Conservation (phyloP, 2,113 vertebrate genomes). For the Ancistrus triradiatus region DNA sequence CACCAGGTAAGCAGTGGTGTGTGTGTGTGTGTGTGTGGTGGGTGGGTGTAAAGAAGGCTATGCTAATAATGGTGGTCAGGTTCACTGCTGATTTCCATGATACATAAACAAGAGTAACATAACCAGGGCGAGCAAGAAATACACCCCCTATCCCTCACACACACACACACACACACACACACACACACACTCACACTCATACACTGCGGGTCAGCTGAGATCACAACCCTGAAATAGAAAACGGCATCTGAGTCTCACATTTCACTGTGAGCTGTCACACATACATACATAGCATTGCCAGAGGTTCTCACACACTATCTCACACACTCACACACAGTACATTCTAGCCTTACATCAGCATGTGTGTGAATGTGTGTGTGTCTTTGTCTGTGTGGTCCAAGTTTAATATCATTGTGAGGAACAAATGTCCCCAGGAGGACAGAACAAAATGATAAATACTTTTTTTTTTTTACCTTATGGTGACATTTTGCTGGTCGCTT, state of each 20-base stretch:
- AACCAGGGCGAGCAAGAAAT: no score
- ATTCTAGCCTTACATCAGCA: no score
- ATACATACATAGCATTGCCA: conserved; percentile 6
- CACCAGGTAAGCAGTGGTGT: neutral
- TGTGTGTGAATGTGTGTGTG: no score
- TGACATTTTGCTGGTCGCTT: no score
- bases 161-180: conserved; percentile 9
- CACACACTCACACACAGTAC: conserved; percentile 1
- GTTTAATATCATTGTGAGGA: no score
- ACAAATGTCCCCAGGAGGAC: no score
- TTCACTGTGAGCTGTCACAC: conserved; percentile 42
- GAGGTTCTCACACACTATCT: no score
- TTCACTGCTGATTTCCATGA: conserved; percentile 33
- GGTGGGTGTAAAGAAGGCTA: no score
- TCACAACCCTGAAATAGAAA: conserved; percentile 55
- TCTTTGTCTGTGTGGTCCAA: no score
- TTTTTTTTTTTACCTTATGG: no score
- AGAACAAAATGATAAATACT: no score
- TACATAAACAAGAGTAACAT: conserved; percentile 24
- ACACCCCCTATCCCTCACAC: conserved; percentile 18
- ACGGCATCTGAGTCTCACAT: conserved; percentile 49
- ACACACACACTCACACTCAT: conserved; percentile 8
- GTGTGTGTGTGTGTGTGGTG: conserved; percentile 9
- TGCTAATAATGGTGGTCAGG: no score
- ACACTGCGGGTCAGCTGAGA: conserved; percentile 36